Base-by-base conservation (phyloP, 1,140 invertebrate species). In the Ctenoplectra terminalis region DNA sequence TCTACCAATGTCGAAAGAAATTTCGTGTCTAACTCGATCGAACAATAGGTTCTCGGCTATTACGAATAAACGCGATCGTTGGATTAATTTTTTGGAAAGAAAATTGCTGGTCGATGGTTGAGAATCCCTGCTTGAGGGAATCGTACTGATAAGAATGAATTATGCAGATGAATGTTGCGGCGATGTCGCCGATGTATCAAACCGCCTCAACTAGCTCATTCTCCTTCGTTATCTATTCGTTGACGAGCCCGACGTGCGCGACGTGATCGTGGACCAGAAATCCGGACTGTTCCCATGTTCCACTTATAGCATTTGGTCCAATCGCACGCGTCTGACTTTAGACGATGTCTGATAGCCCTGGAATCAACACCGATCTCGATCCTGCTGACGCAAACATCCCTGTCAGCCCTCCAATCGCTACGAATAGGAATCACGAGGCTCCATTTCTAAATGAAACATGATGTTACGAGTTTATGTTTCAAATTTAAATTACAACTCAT, bases 211-310 rank as follows among this genome's bases (percentile, higher is more conserved):
- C 92, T 92, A 89, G 90, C 91, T 92, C 91, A 92, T 92, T 93
- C 90, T 91, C 88, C 90, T 92, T 92, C 91, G 91, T 93, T 92
- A 91, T 92, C 91, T 91, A 90, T 92, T 93, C 92, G 92, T 93
- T 93, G 91, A 91, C 91, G 86, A 89, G 89, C 48, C 83, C 90
- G 89, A 93, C 90, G 88, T 90, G 87, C 84, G 89, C 90, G 87
- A 92, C 90, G 91, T 92, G 92, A 92, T 90, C 87, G 85, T 90
- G 89, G 90, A 92, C 88, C 91, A 91, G 90, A 92, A 93, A 93
- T 93, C 92, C 91, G 89, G 87, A 89, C 86, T 88, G 90, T 93
- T 93, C 92, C 91, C 91, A 92, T 92, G 92, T 92, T 90, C 90
- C 87, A 92, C 89, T 92, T 92, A 87, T 88, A 71, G 87, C 87